These are phyloP conservation scores for Proteles cristata DNA, from an alignment of 2,113 vertebrate species.

Conservation along the genomic window DNA sequence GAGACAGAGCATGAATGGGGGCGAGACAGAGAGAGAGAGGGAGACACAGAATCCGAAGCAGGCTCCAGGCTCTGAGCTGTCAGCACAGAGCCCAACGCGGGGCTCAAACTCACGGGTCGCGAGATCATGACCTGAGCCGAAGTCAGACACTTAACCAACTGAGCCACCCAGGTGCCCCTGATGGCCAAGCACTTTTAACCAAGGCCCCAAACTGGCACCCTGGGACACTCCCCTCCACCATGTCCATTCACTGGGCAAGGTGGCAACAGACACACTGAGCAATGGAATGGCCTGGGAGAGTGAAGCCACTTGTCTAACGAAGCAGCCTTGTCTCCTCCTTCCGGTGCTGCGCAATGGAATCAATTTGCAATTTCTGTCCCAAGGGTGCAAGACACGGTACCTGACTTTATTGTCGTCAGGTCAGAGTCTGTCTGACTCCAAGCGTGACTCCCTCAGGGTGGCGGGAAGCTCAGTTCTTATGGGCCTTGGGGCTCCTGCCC, in stretches of 20 bases:
- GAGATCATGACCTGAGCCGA: too few species aligned
- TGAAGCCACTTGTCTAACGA: background rate
- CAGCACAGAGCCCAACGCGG: too few species aligned
- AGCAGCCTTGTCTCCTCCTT: background rate
- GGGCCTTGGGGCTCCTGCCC: too few species aligned
- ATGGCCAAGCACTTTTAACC: background rate
- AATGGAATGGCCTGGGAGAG: background rate
- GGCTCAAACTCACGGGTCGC: too few species aligned
- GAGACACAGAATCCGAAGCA: too few species aligned
- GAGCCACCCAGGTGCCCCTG: background rate
- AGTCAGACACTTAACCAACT: too few species aligned
- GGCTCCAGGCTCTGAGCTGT: too few species aligned
- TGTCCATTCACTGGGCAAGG: background rate
- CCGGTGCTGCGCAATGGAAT: background rate
- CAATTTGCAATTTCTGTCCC: constrained; percentile 8
- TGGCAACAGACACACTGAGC: background rate
- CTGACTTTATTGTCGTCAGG: constrained; percentile 49
- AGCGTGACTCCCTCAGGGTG: background rate
- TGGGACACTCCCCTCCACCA: background rate
- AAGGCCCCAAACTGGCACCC: background rate
- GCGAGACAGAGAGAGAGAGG: too few species aligned
- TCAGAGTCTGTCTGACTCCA: constrained; percentile 7
- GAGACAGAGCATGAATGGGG: too few species aligned
- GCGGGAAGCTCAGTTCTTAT: background rate
- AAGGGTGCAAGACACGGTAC: constrained; percentile 4